These are phyloP conservation scores for Hippocampus kuda DNA, from an alignment of 2,797 vertebrate genomes.

Conservation along the genomic window DNA sequence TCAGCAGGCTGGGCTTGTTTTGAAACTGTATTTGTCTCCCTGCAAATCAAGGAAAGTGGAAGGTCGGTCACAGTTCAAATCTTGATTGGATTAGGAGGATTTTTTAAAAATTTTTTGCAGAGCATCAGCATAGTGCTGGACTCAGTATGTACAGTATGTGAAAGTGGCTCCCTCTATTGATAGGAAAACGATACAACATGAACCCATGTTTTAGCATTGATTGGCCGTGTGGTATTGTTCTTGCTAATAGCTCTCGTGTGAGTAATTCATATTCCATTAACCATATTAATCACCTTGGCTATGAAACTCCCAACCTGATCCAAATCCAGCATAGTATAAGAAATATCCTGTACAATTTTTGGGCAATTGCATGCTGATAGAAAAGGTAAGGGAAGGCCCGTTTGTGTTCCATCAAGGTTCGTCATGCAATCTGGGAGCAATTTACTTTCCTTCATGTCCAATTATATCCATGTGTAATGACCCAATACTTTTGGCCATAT, in stretches of 20 bases:
- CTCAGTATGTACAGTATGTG: neutral
- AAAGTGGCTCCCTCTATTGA: conserved; percentile 47
- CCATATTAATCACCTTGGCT: neutral
- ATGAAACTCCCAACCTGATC: neutral
- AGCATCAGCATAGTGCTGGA: neutral
- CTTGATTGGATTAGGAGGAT: neutral
- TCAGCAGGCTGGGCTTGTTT: neutral
- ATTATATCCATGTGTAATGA: neutral
- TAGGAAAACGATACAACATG: neutral
- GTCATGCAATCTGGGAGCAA: neutral
- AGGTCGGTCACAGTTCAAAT: neutral
- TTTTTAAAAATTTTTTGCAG: neutral
- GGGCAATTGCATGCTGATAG: neutral
- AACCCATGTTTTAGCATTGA: neutral
- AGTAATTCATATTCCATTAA: neutral
- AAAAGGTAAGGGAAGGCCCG: neutral
- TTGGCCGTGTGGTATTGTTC: neutral
- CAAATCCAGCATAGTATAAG: neutral
- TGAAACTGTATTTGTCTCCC: neutral
- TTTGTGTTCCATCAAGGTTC: too few species aligned
- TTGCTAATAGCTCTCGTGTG: neutral
- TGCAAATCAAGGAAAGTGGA: neutral
- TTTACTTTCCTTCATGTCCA: neutral
- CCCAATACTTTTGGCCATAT: neutral
- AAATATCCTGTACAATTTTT: neutral